These are phyloP conservation scores for Podarcis muralis DNA, from an alignment of 2,113 vertebrate genomes.

Conservation along the genomic window DNA sequence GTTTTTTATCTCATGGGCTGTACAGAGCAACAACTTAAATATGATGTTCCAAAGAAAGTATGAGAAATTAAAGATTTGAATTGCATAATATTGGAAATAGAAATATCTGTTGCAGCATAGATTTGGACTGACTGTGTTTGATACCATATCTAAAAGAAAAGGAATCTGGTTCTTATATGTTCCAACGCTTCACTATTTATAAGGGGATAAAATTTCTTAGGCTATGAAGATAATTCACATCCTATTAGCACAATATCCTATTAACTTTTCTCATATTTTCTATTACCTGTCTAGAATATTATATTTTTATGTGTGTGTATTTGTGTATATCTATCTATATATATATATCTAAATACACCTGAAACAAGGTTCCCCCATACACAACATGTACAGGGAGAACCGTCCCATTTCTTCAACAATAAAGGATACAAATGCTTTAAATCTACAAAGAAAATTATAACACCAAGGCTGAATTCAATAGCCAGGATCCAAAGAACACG, in stretches of 20 bases:
- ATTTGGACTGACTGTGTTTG: background rate
- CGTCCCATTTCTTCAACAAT: background rate
- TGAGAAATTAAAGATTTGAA: background rate
- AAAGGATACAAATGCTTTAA: slow-evolving; percentile 11
- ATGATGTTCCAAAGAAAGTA: background rate
- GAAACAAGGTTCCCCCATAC: slow-evolving; percentile 16
- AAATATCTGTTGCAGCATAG: background rate
- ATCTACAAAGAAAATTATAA: slow-evolving; percentile 6
- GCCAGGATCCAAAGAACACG: background rate
- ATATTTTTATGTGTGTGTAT: background rate
- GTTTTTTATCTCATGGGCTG: background rate
- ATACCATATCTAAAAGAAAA: background rate
- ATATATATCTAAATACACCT: background rate
- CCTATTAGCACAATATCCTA: background rate
- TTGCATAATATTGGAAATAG: background rate
- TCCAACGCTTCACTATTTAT: background rate
- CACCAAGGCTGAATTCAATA: slow-evolving; percentile 13
- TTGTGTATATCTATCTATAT: too few relatives aligned
- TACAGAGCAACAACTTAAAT: background rate
- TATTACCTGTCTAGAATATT: slow-evolving; percentile 15
- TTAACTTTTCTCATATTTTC: slow-evolving; percentile 29
- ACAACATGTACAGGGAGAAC: slow-evolving; percentile 10
- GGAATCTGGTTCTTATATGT: background rate
- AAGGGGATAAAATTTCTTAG: slow-evolving; percentile 7
- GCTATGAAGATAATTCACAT: slow-evolving; percentile 26